A percentile compares a stretch with the other conserved stretches of the same genome.
phyloP scores from a whole-genome alignment of 2,888 invertebrate genomes.

The Polietes domitor region DNA sequence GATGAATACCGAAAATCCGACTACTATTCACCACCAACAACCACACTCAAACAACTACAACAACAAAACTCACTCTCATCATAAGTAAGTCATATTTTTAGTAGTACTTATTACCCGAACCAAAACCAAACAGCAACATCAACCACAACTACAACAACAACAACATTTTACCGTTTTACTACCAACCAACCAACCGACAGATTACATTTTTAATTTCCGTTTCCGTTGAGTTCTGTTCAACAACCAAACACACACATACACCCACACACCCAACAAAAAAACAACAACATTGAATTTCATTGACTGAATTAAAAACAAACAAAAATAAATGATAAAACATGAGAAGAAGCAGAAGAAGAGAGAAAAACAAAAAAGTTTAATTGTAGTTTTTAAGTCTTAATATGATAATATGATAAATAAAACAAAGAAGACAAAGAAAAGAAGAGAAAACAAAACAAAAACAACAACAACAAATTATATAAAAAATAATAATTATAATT shows the following conservation, averaged over 20 bases:
- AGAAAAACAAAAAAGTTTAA: constrained; percentile 58
- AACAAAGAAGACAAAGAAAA: constrained; percentile 65
- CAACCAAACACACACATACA: constrained; percentile 2
- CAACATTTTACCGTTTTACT: not conserved
- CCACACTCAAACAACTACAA: not conserved
- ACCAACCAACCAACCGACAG: not conserved
- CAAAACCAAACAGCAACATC: not conserved
- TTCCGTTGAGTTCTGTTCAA: constrained; percentile 4
- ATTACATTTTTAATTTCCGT: not conserved
- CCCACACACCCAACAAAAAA: constrained; percentile 23
- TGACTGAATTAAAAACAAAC: constrained; percentile 74
- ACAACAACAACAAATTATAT: constrained; percentile 59
- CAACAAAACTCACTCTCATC: not conserved
- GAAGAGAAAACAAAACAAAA: constrained; percentile 56
- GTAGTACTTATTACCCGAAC: not conserved
- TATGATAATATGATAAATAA: constrained; percentile 58
- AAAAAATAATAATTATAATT: constrained; percentile 63
- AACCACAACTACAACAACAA: too few species aligned
- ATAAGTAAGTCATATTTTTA: not conserved
- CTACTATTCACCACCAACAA: not conserved
- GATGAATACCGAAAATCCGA: not conserved
- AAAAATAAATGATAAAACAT: constrained; percentile 44
- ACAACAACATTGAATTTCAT: constrained; percentile 76
- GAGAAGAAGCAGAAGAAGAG: constrained; percentile 28
- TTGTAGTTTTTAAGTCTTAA: constrained; percentile 67